These are phyloP conservation scores for Holothuria scabra DNA, from an alignment of 53 echinoderm and acorn worm genomes.

Conservation along the genomic window DNA sequence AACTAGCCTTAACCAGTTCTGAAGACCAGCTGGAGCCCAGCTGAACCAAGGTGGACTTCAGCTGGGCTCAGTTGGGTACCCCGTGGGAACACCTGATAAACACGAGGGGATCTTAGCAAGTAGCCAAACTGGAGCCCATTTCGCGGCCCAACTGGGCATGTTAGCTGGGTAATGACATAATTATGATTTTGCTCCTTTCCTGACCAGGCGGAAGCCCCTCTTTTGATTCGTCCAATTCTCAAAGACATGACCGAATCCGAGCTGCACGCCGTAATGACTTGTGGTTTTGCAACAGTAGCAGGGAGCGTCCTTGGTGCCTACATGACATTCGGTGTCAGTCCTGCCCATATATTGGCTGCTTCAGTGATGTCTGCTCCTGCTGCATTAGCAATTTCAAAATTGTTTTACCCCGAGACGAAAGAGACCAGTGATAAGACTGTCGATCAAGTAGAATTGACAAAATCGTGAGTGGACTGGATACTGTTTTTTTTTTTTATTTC, in stretches of 20 bases:
- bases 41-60: too few relatives aligned
- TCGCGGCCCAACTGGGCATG: too few relatives aligned
- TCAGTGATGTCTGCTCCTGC: constrained; percentile 86
- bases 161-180: too few relatives aligned
- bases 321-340: constrained; percentile 66
- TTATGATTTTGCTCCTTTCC: background rate
- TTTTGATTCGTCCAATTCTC: constrained; percentile 67
- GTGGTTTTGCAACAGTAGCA: constrained; percentile 71
- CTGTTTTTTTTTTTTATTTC: too few relatives aligned
- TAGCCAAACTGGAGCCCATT: too few relatives aligned
- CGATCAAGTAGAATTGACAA: constrained; percentile 53
- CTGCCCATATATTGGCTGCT: constrained; percentile 70
- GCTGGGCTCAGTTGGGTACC: too few relatives aligned
- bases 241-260: constrained; percentile 78
- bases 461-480: constrained; percentile 51
- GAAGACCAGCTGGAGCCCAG: too few relatives aligned
- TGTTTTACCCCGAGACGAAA: constrained; percentile 78
- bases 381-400: constrained; percentile 75
- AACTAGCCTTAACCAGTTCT: too few relatives aligned
- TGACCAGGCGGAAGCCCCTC: constrained; percentile 62
- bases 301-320: constrained; percentile 74
- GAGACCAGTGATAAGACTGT: constrained; percentile 48
- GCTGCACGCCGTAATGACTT: constrained; percentile 72
- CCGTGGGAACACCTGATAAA: too few relatives aligned
- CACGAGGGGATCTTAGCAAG: too few relatives aligned